Percentiles rank a stretch among this genome's conserved stretches.
phyloP scores from a whole-genome alignment of 2,888 invertebrate species.

The Melinopterus prodromus region DNA sequence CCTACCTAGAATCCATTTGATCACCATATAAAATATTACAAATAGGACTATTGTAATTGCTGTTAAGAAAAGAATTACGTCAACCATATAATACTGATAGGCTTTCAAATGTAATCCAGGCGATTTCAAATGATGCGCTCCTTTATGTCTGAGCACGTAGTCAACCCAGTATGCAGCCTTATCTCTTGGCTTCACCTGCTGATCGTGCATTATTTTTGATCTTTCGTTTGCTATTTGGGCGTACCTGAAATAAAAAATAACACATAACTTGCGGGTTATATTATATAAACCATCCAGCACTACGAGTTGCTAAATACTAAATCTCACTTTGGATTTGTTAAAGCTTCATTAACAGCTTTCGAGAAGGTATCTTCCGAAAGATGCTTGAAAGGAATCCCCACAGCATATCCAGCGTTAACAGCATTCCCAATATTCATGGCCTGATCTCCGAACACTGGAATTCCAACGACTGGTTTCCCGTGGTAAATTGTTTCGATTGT shows the following conservation, averaged over 20 bases:
- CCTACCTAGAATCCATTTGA: constrained; percentile 7
- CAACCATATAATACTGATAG: constrained; percentile 50
- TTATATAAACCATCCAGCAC: neutral
- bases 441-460: constrained; percentile 46
- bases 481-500: constrained; percentile 43
- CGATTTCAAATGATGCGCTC: constrained; percentile 51
- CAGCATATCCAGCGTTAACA: constrained; percentile 39
- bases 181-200: constrained; percentile 49
- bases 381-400: constrained; percentile 37
- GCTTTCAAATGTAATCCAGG: constrained; percentile 46
- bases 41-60: neutral
- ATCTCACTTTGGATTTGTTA: constrained; percentile 40
- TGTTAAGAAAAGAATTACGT: constrained; percentile 43
- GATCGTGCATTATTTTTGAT: constrained; percentile 49
- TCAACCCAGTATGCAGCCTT: constrained; percentile 52
- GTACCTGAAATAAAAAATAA: constrained; percentile 28
- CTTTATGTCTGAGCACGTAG: constrained; percentile 50
- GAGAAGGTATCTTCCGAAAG: constrained; percentile 39
- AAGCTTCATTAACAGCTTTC: constrained; percentile 38
- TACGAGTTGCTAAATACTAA: neutral
- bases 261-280: neutral
- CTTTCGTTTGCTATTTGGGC: constrained; percentile 42
- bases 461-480: constrained; percentile 43
- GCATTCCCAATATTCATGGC: constrained; percentile 39
- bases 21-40: neutral